Conservation (phyloP, 2,113 vertebrate species). For the Anthoscopus minutus region DNA sequence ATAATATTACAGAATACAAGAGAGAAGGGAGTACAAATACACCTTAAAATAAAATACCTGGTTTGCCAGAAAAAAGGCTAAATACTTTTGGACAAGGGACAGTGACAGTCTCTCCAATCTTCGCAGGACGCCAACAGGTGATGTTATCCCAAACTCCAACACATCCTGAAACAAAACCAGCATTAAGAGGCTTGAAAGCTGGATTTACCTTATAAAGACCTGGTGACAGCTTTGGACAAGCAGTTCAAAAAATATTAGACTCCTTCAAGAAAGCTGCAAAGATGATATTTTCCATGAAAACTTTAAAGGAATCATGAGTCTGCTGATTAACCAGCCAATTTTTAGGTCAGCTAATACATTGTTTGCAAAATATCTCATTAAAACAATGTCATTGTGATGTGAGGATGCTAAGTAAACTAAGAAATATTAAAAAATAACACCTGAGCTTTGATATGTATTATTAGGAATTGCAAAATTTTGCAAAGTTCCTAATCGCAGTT, state of each 20-base stretch:
- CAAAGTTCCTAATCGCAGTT: not conserved
- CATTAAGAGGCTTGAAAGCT: not conserved
- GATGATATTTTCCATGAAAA: not conserved
- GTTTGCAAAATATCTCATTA: not conserved
- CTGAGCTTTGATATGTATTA: not conserved
- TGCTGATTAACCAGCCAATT: not conserved
- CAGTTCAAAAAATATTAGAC: not conserved
- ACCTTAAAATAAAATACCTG: constrained; percentile 66
- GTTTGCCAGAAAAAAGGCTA: constrained; percentile 58
- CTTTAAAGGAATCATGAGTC: not conserved
- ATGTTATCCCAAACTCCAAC: constrained; percentile 79
- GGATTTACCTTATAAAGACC: not conserved
- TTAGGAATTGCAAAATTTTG: not conserved
- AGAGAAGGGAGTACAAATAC: not conserved
- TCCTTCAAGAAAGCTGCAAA: not conserved
- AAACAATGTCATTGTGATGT: not conserved
- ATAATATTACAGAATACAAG: not conserved
- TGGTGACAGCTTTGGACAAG: not conserved
- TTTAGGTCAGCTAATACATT: not conserved
- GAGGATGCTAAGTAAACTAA: not conserved
- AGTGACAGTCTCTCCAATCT: constrained; percentile 77
- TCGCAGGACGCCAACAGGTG: constrained; percentile 76
- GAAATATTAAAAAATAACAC: not conserved
- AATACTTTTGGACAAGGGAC: constrained; percentile 76
- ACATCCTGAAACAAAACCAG: constrained; percentile 65